phyloP scores from a whole-genome alignment of 2,888 invertebrate genomes.

The Ennomos erosarius region DNA sequence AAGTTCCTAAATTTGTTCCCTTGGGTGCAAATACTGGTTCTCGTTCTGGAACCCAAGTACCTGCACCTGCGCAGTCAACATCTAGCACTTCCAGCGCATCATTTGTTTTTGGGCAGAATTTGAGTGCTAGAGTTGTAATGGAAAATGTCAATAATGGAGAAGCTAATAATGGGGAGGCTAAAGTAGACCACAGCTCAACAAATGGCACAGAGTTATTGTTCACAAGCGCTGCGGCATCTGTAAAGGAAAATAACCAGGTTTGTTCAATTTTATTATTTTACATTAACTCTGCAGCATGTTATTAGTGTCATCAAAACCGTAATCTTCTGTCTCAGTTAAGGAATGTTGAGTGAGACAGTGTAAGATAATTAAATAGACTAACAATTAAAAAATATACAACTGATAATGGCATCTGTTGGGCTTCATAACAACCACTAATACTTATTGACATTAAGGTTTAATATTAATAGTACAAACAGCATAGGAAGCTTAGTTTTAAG shows the following conservation, averaged over 20 bases:
- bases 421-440: too few species aligned
- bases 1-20: constrained; percentile 79
- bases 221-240: constrained; percentile 88
- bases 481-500: too few species aligned
- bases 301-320: too few species aligned
- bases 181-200: constrained; percentile 72
- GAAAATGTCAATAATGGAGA: constrained; percentile 82
- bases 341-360: too few species aligned
- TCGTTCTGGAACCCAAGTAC: constrained; percentile 79
- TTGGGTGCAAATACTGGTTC: constrained; percentile 66
- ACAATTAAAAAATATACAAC: too few species aligned
- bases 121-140: constrained; percentile 92
- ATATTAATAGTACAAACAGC: too few species aligned
- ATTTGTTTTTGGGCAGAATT: constrained; percentile 96
- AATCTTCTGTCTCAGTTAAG: too few species aligned
- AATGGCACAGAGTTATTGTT: constrained; percentile 89
- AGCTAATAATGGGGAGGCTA: constrained; percentile 77
- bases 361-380: too few species aligned
- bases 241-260: constrained; percentile 77
- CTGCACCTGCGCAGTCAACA: constrained; percentile 66
- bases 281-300: too few species aligned
- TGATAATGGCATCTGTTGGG: too few species aligned
- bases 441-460: too few species aligned
- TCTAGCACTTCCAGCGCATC: constrained; percentile 76
- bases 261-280: not conserved